Percentiles rank a stretch among this genome's conserved stretches.
Evolutionary conservation across 2,888 invertebrate species (phyloP).

Genomic region (Oligia strigilis): DNA sequence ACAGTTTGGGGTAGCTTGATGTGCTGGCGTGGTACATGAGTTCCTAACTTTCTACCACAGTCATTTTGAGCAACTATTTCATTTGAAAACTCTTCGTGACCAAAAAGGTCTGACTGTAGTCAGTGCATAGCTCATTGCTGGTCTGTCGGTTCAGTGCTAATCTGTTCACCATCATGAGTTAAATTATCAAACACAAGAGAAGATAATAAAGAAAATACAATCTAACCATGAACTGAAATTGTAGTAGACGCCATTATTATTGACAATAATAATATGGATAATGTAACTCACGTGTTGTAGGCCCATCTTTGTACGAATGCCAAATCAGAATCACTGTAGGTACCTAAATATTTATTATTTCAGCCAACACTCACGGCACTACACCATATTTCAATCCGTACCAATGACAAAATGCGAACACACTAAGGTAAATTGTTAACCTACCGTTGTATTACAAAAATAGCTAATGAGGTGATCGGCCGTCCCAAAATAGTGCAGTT

Average conservation of each 20-base stretch:
- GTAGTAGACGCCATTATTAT: neutral
- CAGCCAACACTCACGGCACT: slow-evolving; percentile 23
- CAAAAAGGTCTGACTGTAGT: no score
- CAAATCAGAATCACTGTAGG: neutral
- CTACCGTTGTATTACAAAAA: slow-evolving; percentile 35
- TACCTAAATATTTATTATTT: slow-evolving; percentile 3
- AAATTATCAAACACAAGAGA: neutral
- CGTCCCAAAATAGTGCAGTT: slow-evolving; percentile 22
- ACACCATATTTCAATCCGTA: slow-evolving; percentile 5
- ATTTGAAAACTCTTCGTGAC: no score
- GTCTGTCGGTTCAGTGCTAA: neutral
- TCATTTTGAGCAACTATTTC: no score
- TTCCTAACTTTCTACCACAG: no score
- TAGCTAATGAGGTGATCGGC: slow-evolving; percentile 29
- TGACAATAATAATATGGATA: neutral
- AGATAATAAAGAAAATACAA: neutral
- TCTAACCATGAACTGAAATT: neutral
- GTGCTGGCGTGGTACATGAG: no score
- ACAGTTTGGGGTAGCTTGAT: no score
- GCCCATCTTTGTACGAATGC: slow-evolving; percentile 27
- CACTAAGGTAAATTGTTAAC: slow-evolving; percentile 27
- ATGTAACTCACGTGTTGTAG: slow-evolving; percentile 20
- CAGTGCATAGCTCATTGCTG: no score
- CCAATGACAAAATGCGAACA: slow-evolving; percentile 20
- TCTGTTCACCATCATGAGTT: neutral